Evolutionary conservation across 2,888 invertebrate species (phyloP), one percentile per base, ranked within the genome.

Genomic region (Phalera bucephala): DNA sequence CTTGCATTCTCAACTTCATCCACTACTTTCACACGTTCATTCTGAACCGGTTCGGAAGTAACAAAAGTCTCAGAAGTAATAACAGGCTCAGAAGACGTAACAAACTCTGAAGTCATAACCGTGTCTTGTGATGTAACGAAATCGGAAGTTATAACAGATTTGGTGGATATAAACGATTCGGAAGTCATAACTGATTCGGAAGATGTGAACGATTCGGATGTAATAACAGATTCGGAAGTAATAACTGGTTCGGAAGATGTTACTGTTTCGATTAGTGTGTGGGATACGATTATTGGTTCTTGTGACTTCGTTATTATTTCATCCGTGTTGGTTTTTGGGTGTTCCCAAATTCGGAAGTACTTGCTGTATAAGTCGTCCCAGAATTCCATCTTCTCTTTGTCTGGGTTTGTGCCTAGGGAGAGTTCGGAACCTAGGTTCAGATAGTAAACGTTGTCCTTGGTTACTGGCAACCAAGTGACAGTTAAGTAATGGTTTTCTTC

Each of bases 301-400:
- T 17, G 3, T 17, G 52, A 35, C 38, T 52, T 69, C 1, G 50
- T 19, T 2, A 48, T 41, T 0, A 42, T 32, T 14, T 62, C 64
- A n/a, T 59, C 59, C 1, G 38, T 60, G 28, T 66, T 73, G 0
- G 54, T 41, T 13, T 48, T 59, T 0, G 76, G 66, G 1, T 82
- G 75, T 8, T 88, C 77, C 86, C 87, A 87, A 12, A 81, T 79
- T 52, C 76, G 78, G 45, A 68, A 88, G 44, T 88, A 56, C 51
- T 83, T 87, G 41, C 44, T 71, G 69, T 86, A 89, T 0, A 87
- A 38, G 0, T 72, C 49, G 4, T 85, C 83, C 89, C 89, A 89
- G 53, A 83, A 83, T 2, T 76, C 80, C 84, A 88, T 87, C 41
- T 76, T 85, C 12, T 81, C 80, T 10, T 76, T 72, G 10, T 85